Evolutionary conservation across 1,140 invertebrate species (phyloP), one percentile per base, ranked within the genome.

Genomic region (Penaeus japonicus): DNA sequence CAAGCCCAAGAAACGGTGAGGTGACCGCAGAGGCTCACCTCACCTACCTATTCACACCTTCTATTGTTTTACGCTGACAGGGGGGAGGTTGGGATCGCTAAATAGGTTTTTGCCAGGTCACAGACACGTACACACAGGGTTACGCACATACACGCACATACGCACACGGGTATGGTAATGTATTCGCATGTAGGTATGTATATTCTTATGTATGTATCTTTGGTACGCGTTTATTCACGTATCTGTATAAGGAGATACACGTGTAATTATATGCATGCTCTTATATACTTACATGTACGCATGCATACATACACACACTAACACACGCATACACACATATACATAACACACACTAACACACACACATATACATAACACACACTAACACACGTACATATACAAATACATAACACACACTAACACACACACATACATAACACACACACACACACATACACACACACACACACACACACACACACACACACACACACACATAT

Each of bases 201-300:
- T 10, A 12, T 47, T 47, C 12, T 0, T 10, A 47, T 12, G 12
- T 4, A 47, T 10, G 39, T 47, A 47, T n/a, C n/a, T n/a, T n/a
- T n/a, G n/a, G n/a, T n/a, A n/a, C n/a, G n/a, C n/a, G n/a, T 39
- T 39, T 39, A 39, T 39, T 7, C 7, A 39, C 7, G 7, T 39
- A 39, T 7, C 2, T 39, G 7, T 7, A 39, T 10, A 47, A 0
- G 5, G 5, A 47, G 2, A 47, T 2, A 47, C 5, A 47, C 7
- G 12, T 10, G 39, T 47, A 35, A 27, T 75, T 65, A 75, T 70
- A 85, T 59, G 62, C 84, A 85, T 73, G 79, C 77, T 73, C 65
- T 59, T 73, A 79, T 73, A 73, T 85, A 85, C 78, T 54, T 22
- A 47, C 39, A 7, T 73, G 70, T 47, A 59, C 53, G 20, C 32